Percentiles rank a stretch among this genome's conserved stretches.
Conservation (phyloP, 2,797 vertebrate species). For the Micromesistius poutassou region DNA sequence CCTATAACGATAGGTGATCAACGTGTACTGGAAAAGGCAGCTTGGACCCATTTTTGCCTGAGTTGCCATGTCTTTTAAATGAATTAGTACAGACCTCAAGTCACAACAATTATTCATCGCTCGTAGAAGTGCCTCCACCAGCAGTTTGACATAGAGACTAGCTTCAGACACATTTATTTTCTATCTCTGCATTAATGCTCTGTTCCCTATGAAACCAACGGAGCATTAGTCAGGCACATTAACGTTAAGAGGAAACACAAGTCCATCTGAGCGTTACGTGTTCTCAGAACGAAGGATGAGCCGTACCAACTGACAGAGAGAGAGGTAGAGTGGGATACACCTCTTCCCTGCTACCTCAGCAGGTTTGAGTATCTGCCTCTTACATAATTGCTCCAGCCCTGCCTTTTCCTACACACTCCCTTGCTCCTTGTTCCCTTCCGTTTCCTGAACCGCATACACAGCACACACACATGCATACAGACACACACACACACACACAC, state of each 20-base stretch:
- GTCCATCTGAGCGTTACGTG: background rate
- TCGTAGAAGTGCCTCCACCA: background rate
- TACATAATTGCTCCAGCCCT: constrained; percentile 68
- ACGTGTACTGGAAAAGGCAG: background rate
- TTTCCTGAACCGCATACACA: constrained; percentile 48
- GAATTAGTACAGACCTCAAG: background rate
- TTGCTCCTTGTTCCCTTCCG: constrained; percentile 40
- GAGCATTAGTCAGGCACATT: background rate
- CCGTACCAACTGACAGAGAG: background rate
- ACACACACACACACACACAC: constrained; percentile 3
- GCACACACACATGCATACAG: background rate
- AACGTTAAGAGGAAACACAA: background rate
- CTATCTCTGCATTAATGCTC: background rate
- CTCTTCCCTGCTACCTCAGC: constrained; percentile 69
- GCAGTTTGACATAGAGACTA: background rate
- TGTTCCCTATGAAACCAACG: background rate
- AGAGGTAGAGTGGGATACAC: constrained; percentile 48
- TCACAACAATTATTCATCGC: background rate
- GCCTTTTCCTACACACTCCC: constrained; percentile 57
- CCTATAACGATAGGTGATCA: background rate
- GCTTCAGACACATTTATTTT: background rate
- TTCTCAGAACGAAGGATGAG: background rate
- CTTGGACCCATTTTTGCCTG: background rate
- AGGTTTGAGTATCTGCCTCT: constrained; percentile 62
- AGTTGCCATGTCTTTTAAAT: background rate